Percentiles rank a stretch among this genome's conserved stretches.
Conservation (phyloP, 2,113 vertebrate genomes). For the Mesembrinibis cayennensis region DNA sequence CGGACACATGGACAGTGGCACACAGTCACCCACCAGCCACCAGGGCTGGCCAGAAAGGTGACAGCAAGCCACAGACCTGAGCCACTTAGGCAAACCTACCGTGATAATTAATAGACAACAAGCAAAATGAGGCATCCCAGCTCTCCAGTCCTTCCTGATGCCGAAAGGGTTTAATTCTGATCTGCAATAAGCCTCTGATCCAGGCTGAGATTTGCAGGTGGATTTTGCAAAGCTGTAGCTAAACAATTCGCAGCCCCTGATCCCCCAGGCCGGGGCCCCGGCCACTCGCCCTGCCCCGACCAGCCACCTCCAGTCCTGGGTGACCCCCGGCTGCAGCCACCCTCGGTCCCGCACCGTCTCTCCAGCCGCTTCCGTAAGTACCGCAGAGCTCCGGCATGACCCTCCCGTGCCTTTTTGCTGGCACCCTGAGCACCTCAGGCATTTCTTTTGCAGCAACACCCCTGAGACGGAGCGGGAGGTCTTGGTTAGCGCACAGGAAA, state of each 20-base stretch:
- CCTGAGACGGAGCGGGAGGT: accelerated
- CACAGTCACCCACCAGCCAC: neutral
- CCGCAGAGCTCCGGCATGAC: accelerated
- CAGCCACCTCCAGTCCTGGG: neutral
- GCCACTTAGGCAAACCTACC: neutral
- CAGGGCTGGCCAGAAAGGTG: neutral
- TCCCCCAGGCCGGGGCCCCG: neutral
- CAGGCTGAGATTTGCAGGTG: slow-evolving; percentile 59
- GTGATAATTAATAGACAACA: neutral
- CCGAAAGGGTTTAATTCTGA: slow-evolving; percentile 44
- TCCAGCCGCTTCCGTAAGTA: slow-evolving; percentile 24
- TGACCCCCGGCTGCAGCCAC: neutral
- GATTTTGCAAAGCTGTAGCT: slow-evolving; percentile 53
- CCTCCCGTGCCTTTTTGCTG: accelerated
- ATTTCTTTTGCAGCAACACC: neutral
- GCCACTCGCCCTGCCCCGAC: neutral
- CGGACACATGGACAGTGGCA: accelerated
- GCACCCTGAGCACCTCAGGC: neutral
- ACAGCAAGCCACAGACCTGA: neutral
- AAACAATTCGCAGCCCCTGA: neutral
- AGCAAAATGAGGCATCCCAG: neutral
- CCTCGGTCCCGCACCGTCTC: neutral
- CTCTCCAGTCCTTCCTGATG: neutral
- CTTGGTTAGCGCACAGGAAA: neutral
- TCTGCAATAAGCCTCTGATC: slow-evolving; percentile 55